A percentile compares a stretch with the other conserved stretches of the same genome.
phyloP scores from a whole-genome alignment of 64 coral and sea anemone genomes.

The Astreopora myriophthalma region DNA sequence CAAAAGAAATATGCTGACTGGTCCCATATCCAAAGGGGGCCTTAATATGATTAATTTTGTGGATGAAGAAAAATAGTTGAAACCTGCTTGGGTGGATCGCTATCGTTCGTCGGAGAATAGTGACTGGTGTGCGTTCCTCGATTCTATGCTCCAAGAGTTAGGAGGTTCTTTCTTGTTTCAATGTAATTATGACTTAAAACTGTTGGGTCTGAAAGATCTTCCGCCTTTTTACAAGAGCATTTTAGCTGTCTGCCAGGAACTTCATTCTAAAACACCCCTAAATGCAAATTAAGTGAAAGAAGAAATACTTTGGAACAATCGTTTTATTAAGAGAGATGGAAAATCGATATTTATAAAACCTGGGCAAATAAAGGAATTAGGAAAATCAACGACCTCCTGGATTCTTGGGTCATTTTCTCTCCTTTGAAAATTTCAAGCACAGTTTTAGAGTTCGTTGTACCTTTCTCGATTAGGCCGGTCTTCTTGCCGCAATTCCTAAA shows the following conservation, averaged over 20 bases:
- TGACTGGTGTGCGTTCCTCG: neutral
- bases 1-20: neutral
- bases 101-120: neutral
- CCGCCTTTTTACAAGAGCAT: neutral
- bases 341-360: too few relatives aligned
- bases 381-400: too few relatives aligned
- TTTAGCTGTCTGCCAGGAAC: neutral
- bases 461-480: neutral
- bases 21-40: neutral
- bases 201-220: neutral
- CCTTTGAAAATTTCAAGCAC: too few relatives aligned
- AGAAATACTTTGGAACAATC: too few relatives aligned
- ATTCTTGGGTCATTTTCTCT: too few relatives aligned
- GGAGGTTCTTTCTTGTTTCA: neutral
- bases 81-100: neutral
- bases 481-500: neutral
- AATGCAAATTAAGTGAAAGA: too few relatives aligned
- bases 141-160: neutral
- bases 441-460: too few relatives aligned
- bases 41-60: neutral
- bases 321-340: too few relatives aligned
- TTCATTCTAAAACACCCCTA: neutral
- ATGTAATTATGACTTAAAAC: neutral
- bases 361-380: too few relatives aligned
- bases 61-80: neutral